A percentile compares a stretch with the other conserved stretches of the same genome.
Conservation (phyloP, 2,888 invertebrate genomes). For the Pseudeuparius sepicola region DNA sequence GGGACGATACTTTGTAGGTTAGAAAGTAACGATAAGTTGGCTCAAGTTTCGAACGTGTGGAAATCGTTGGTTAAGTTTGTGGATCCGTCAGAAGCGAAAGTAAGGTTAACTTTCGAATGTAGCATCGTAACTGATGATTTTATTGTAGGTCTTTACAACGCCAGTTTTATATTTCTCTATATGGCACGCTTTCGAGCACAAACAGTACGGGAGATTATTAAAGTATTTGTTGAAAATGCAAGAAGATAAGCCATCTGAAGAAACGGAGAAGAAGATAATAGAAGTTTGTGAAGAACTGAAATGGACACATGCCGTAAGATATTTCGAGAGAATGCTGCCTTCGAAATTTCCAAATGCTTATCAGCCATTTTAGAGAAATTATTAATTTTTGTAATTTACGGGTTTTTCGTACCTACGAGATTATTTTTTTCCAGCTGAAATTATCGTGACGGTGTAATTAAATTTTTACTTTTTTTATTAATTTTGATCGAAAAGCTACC, state of each 20-base stretch:
- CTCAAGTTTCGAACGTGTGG: constrained; percentile 49
- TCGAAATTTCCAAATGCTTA: constrained; percentile 59
- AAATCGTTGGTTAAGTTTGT: constrained; percentile 69
- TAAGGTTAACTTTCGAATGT: constrained; percentile 32
- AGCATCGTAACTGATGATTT: constrained; percentile 1
- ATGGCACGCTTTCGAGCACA: constrained; percentile 71
- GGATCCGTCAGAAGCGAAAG: constrained; percentile 71
- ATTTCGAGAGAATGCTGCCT: constrained; percentile 49
- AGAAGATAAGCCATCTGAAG: constrained; percentile 72
- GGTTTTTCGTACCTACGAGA: not conserved
- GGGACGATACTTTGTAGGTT: constrained; percentile 60
- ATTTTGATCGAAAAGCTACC: no score
- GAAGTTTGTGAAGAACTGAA: constrained; percentile 56
- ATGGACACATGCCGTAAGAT: constrained; percentile 57
- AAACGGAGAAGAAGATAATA: constrained; percentile 57
- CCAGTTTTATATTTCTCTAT: constrained; percentile 61
- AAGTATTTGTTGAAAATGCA: constrained; percentile 64
- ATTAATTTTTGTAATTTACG: constrained; percentile 1
- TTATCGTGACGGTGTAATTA: no score
- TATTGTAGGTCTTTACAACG: constrained; percentile 25
- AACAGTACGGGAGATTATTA: constrained; percentile 72
- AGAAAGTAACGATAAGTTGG: constrained; percentile 32
- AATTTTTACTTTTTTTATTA: no score
- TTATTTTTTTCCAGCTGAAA: no score
- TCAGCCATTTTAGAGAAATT: constrained; percentile 53